Base-by-base conservation (phyloP, 2,797 vertebrate genomes). In the Lemur catta region DNA sequence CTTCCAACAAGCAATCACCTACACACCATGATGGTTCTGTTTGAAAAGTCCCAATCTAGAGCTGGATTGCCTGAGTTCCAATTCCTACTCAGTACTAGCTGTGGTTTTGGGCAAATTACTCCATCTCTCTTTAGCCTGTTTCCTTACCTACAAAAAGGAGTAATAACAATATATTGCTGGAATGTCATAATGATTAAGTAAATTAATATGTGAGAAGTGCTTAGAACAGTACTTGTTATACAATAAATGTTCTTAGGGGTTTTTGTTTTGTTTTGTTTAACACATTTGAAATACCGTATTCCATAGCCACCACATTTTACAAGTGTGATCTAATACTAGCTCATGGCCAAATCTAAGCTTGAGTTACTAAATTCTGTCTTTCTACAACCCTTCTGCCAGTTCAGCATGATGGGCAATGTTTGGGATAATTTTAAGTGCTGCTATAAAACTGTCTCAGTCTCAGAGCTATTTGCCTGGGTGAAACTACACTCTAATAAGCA, bases 261-360 rank as follows among this genome's bases (percentile, higher is more conserved):
- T 57, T 17, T 76, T 89, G 26, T n/a, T 33, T 52, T 35, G 10
- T 65, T 76, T 71, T 30, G 22, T 57, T 75, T 69, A 85, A 41
- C 57, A 75, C 50, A 72, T 71, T 22, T 78, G 59, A 93, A 89
- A 71, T 18, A 57, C 26, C 28, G 74, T 28, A 65, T 86, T 79
- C 26, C 59, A 93, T 0, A 72, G 38, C 35, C 33, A 80, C 41
- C 18, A 41, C 41, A 75, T 84, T 90, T 69, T 86, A 35, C 57
- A 97, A 96, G 76, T 84, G 18, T 84, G 33, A 93, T 55, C 43
- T 67, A 91, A 85, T 72, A 95, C 26, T 38, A 88, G 33, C 17
- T 89, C 57, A 67, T 11, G 46, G 71, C 48, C 33, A 95, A 89
- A 87, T 65, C 65, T 71, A 92, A 61, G 48, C 57, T 24, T 76